phyloP scores from a whole-genome alignment of 2,113 vertebrate genomes.

The Platysteira castanea region DNA sequence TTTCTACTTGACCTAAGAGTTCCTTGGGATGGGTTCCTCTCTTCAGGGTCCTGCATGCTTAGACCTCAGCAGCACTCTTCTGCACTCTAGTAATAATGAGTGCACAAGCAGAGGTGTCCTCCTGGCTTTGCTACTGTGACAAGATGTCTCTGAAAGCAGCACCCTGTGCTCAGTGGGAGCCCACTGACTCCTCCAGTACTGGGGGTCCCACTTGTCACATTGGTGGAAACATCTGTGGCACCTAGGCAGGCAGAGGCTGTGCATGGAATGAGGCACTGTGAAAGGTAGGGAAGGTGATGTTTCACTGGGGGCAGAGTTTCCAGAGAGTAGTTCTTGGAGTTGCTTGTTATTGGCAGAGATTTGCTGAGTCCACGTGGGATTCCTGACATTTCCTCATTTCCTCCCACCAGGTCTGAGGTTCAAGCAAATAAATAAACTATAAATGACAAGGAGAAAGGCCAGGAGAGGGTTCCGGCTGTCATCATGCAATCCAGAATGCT shows the following conservation, averaged over 20 bases:
- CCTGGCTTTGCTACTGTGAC: neutral
- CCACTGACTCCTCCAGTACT: rapidly evolving
- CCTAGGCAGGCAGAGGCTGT: neutral
- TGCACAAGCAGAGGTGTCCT: neutral
- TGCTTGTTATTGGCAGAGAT: neutral
- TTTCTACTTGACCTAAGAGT: neutral
- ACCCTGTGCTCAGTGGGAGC: neutral
- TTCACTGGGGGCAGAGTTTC: neutral
- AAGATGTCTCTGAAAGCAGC: rapidly evolving
- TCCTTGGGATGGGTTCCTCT: rapidly evolving
- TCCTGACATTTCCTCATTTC: neutral
- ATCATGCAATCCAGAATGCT: neutral
- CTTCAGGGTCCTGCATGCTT: rapidly evolving
- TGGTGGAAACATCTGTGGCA: rapidly evolving
- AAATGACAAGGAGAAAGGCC: neutral
- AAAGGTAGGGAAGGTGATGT: neutral
- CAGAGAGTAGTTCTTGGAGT: rapidly evolving
- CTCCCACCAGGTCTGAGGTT: neutral
- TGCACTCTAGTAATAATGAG: neutral
- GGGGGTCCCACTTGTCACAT: rapidly evolving
- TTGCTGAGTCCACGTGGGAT: rapidly evolving
- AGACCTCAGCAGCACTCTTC: neutral
- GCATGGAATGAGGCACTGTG: rapidly evolving
- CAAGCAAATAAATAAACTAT: constrained; percentile 1
- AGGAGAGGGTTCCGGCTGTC: neutral